These are phyloP conservation scores for Hippopotamyrus pictus DNA, from an alignment of 2,797 vertebrate species.

Conservation along the genomic window DNA sequence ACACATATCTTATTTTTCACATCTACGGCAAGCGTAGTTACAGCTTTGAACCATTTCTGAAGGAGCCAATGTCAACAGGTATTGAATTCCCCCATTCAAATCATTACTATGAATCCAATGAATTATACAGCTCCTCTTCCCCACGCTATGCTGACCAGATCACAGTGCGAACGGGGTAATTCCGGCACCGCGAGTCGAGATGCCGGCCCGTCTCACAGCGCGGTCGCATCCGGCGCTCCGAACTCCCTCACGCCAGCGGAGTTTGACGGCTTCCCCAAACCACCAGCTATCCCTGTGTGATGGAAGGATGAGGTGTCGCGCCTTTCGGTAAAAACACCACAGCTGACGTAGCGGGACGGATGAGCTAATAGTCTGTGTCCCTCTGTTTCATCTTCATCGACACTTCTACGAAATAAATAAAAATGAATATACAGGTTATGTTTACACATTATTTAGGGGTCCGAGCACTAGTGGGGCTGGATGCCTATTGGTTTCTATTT, in stretches of 20 bases:
- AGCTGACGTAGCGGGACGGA: background rate
- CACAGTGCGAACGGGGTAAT: background rate
- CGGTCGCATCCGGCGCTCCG: background rate
- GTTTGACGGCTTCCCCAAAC: background rate
- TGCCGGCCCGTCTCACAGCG: background rate
- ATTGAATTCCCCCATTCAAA: background rate
- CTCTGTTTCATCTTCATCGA: background rate
- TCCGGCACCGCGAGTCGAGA: background rate
- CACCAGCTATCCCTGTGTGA: background rate
- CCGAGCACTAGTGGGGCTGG: background rate
- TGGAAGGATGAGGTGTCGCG: background rate
- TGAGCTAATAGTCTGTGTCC: background rate
- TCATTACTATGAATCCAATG: background rate
- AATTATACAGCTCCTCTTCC: conserved; percentile 2
- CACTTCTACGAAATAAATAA: background rate
- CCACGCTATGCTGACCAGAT: background rate
- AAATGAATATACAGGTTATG: background rate
- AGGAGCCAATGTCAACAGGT: background rate
- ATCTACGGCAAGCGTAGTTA: background rate
- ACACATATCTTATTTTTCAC: background rate
- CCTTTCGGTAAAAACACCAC: background rate
- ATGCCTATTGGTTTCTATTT: background rate
- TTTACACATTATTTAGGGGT: background rate
- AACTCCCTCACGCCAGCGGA: background rate
- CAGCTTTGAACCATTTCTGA: background rate